Conservation (phyloP, 1,140 invertebrate genomes). For the Drosophila repleta region DNA sequence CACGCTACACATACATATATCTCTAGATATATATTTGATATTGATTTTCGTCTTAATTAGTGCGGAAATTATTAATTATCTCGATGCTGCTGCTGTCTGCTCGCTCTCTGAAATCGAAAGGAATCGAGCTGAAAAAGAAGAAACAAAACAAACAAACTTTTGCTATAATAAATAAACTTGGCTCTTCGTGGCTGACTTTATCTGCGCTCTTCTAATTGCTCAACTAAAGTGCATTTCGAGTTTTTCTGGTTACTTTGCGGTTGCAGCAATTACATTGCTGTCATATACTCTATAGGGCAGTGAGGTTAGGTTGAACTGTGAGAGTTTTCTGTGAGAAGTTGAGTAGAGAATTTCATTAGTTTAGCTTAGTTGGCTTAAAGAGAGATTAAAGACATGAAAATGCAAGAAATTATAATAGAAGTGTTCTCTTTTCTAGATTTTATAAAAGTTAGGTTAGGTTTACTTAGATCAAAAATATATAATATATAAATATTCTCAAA, state of each 20-base stretch:
- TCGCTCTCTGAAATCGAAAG: constrained; percentile 54
- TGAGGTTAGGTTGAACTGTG: not conserved
- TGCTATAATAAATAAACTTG: constrained; percentile 9
- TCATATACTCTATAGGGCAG: not conserved
- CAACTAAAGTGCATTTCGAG: constrained; percentile 13
- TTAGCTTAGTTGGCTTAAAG: not conserved
- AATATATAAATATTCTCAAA: too few relatives aligned
- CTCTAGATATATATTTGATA: constrained; percentile 7
- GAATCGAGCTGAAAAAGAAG: not conserved
- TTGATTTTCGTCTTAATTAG: constrained; percentile 63
- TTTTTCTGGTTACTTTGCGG: constrained; percentile 8
- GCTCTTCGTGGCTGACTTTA: constrained; percentile 16
- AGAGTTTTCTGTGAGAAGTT: not conserved
- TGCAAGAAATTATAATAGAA: too few relatives aligned
- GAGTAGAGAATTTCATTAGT: not conserved
- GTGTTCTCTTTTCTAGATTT: too few relatives aligned
- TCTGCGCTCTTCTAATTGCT: constrained; percentile 34
- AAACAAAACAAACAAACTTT: too few relatives aligned
- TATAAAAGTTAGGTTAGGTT: too few relatives aligned
- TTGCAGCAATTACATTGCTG: not conserved
- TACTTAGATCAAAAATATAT: too few relatives aligned
- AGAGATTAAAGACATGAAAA: not conserved
- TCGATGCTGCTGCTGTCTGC: constrained; percentile 29
- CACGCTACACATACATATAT: not conserved
- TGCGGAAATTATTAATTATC: constrained; percentile 81